These are phyloP conservation scores for Perizoma affinitatum DNA, from an alignment of 2,888 invertebrate species.

Conservation along the genomic window DNA sequence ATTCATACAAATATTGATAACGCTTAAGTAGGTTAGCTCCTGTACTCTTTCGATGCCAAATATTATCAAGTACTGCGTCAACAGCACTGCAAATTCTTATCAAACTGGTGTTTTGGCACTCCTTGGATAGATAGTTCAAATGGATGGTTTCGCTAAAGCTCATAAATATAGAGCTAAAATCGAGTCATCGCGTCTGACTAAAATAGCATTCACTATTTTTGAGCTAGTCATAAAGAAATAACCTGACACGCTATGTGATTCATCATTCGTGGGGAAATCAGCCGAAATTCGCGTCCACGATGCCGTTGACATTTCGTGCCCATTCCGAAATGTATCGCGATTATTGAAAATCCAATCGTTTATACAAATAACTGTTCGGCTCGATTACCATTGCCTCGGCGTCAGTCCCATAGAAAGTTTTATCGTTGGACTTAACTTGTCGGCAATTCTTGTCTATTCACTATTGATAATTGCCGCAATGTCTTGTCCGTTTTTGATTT, in stretches of 20 bases:
- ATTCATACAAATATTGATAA: conserved; percentile 77
- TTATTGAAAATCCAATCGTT: conserved; percentile 39
- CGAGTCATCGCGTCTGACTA: conserved; percentile 62
- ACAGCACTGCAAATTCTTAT: conserved; percentile 74
- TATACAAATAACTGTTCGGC: conserved; percentile 51
- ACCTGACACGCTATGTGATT: conserved; percentile 70
- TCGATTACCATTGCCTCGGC: conserved; percentile 34
- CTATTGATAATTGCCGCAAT: conserved; percentile 50
- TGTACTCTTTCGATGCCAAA: conserved; percentile 71
- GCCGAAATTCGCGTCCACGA: conserved; percentile 64
- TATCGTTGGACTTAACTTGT: conserved; percentile 35
- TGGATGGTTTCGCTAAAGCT: conserved; percentile 66
- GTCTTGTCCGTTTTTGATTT: conserved; percentile 48
- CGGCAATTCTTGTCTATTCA: conserved; percentile 45
- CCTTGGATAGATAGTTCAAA: conserved; percentile 52
- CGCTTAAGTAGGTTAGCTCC: conserved; percentile 76
- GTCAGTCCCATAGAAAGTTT: conserved; percentile 47
- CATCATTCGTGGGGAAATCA: conserved; percentile 66
- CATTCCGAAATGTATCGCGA: conserved; percentile 51
- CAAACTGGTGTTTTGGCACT: conserved; percentile 64
- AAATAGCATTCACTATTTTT: conserved; percentile 62
- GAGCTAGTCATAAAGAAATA: conserved; percentile 64
- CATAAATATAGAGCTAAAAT: conserved; percentile 44
- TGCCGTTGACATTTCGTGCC: conserved; percentile 76
- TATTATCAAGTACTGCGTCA: conserved; percentile 77